Conservation (phyloP, 2,113 vertebrate species). For the Heptranchias perlo region DNA sequence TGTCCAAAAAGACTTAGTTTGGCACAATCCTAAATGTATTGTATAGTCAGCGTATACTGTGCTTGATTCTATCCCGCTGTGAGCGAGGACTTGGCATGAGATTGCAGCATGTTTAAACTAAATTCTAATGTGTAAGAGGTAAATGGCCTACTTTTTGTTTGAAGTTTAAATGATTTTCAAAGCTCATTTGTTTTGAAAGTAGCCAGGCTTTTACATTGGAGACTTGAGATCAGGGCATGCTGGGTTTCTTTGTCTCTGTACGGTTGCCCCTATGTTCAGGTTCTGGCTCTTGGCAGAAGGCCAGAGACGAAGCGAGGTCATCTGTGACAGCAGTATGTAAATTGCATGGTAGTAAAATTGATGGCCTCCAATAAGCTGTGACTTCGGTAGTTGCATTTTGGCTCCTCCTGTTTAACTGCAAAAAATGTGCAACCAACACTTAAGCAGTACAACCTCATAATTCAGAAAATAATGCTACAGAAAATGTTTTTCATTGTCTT, state of each 20-base stretch:
- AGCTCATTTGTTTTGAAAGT: background rate
- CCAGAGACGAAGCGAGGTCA: background rate
- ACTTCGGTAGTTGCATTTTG: background rate
- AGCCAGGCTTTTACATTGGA: background rate
- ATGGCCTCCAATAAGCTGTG: background rate
- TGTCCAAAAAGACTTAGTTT: background rate
- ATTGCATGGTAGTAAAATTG: background rate
- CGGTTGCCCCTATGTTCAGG: background rate
- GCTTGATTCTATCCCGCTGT: background rate
- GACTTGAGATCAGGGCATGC: background rate
- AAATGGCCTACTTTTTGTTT: background rate
- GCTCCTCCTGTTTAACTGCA: background rate
- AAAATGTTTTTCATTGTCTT: background rate
- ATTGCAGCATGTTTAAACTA: background rate
- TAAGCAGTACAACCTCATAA: background rate
- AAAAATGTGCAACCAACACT: background rate
- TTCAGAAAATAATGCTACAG: background rate
- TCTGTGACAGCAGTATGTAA: background rate
- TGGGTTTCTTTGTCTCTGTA: background rate
- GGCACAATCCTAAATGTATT: background rate
- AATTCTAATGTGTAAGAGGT: background rate
- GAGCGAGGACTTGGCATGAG: background rate
- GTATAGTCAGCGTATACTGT: background rate
- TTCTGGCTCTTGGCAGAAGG: background rate
- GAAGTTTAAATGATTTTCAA: background rate